These are phyloP conservation scores for Meganola albula DNA, from an alignment of 2,888 invertebrate species.

Conservation along the genomic window DNA sequence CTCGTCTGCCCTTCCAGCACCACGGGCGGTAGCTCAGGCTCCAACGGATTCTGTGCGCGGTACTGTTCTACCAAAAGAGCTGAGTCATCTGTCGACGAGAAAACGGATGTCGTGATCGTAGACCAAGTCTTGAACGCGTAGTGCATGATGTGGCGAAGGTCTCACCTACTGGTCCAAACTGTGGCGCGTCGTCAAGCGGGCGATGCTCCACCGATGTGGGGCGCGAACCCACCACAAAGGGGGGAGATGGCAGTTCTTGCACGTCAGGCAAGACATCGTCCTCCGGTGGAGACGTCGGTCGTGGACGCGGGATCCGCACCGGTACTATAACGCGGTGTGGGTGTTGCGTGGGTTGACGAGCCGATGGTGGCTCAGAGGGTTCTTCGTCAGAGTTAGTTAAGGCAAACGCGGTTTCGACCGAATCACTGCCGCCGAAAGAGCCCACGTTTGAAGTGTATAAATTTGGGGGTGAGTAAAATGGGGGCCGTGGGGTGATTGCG, in stretches of 20 bases:
- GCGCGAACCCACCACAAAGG: too few species aligned
- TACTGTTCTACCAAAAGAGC: slow-evolving; percentile 42
- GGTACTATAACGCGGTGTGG: background rate
- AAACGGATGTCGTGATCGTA: background rate
- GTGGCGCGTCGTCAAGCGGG: slow-evolving; percentile 3
- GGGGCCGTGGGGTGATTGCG: slow-evolving; percentile 8
- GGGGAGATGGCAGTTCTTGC: background rate
- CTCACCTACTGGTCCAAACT: slow-evolving; percentile 21
- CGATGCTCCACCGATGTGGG: background rate
- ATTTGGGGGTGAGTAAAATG: too few species aligned
- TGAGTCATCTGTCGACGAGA: slow-evolving; percentile 38
- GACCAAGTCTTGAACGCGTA: background rate
- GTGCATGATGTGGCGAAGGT: background rate
- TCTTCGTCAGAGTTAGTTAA: too few species aligned
- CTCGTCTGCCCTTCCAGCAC: slow-evolving; percentile 33
- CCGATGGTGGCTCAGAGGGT: too few species aligned
- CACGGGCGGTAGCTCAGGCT: slow-evolving; percentile 46
- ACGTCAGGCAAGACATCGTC: background rate
- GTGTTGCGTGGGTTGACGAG: too few species aligned
- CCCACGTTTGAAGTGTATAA: too few species aligned
- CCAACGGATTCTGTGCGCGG: slow-evolving; percentile 36
- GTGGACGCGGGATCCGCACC: background rate
- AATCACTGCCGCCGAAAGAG: too few species aligned
- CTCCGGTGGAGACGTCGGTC: background rate
- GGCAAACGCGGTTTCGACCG: too few species aligned